Evolutionary conservation across 92 coral and sea anemone genomes (phyloP).

Genomic region (Epizoanthus illoricatus): DNA sequence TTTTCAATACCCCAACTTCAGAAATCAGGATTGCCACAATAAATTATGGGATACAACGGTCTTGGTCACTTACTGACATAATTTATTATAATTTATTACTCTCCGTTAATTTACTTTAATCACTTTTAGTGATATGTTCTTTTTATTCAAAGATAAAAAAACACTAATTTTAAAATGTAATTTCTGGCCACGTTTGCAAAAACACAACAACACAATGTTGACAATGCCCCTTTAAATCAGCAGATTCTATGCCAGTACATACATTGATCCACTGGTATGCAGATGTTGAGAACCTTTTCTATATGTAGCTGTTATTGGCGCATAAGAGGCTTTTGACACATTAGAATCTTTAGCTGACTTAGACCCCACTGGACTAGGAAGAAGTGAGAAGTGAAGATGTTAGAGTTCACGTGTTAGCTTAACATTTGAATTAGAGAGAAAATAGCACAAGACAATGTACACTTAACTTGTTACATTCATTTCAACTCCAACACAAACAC

Average conservation of each 20-base stretch:
- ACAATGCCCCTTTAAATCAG: no score
- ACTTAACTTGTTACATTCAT: background rate
- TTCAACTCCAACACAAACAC: constrained; percentile 3
- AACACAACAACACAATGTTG: no score
- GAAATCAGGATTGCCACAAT: no score
- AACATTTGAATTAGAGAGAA: background rate
- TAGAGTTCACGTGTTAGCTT: constrained; percentile 7
- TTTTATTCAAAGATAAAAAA: no score
- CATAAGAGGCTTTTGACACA: constrained; percentile 36
- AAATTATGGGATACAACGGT: no score
- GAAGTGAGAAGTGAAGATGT: constrained; percentile 29
- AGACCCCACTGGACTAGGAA: constrained; percentile 32
- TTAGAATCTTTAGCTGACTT: constrained; percentile 42
- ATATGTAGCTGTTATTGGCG: constrained; percentile 29
- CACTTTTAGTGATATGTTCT: no score
- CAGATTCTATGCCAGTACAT: constrained; percentile 4
- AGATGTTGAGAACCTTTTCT: constrained; percentile 21
- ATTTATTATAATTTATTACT: no score
- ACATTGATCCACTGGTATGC: constrained; percentile 42
- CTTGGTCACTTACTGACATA: no score
- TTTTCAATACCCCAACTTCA: no score
- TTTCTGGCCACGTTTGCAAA: no score
- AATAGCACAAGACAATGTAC: background rate
- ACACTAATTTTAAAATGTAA: no score
- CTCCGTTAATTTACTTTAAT: no score